Evolutionary conservation across 2,888 invertebrate genomes (phyloP), one percentile per base, ranked within the genome.

Genomic region (Hydropsyche betteni): DNA sequence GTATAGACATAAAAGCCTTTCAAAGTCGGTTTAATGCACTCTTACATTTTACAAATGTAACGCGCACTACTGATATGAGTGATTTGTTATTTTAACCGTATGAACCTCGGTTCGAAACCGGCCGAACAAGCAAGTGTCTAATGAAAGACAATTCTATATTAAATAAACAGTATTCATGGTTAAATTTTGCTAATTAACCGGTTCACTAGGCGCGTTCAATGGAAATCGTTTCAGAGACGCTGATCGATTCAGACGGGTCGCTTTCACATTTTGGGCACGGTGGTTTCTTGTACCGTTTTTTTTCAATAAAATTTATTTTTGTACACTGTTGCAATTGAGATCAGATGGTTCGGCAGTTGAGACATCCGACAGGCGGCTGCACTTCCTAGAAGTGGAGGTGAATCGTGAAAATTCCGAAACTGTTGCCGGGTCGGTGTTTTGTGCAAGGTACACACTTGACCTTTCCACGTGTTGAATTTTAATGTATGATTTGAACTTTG

Each of bases 241-340:
- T 14, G 68, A 68, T 34, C 24, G 24, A 44, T 69, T 36, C 64
- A 38, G n/a, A 8, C 14, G 70, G 24, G 53, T 70, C 70, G 61
- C 72, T 72, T 72, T 72, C 72, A 58, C 72, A 55, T 58, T 72
- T 72, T 72, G 61, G 72, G 72, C 58, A 58, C 72, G 44, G 33
- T 53, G 52, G 36, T 70, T 70, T 70, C 7, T 55, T 72, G 69
- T 10, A 5, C 10, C 52, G 52, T 51, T 33, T 70, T 70, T 70
- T 64, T 69, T 50, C 34, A 10, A n/a, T 6, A 14, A 44, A 44
- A 44, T 44, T 10, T 8, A 8, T 8, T 44, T 68, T 44, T 68
- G 5, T 68, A n/a, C 44, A 36, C 24, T 38, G n/a, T 68, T 36
- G 36, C 64, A 34, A 33, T 68, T 50, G 38, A 69, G 69, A 69